Conservation (phyloP, 2,797 vertebrate species). For the Chaenodraco wilsoni region DNA sequence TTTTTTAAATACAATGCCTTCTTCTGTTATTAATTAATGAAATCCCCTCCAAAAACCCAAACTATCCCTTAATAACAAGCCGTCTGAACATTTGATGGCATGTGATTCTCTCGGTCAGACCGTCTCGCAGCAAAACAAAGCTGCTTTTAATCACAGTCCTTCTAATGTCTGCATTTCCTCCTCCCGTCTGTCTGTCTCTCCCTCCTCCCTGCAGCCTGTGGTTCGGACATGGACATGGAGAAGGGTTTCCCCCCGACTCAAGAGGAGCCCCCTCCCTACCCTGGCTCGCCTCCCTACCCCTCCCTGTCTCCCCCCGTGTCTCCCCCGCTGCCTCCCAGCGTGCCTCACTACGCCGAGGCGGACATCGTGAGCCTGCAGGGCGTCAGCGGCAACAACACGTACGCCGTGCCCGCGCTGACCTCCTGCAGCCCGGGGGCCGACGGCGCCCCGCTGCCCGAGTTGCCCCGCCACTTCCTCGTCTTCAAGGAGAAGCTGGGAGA, state of each 20-base stretch:
- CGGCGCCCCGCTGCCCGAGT: constrained; percentile 83
- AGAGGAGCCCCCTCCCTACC: constrained; percentile 86
- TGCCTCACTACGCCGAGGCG: constrained; percentile 94
- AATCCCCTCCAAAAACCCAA: constrained; percentile 28
- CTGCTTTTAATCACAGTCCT: constrained; percentile 17
- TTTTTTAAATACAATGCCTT: not conserved
- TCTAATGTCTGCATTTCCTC: constrained; percentile 36
- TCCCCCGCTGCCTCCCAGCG: constrained; percentile 83
- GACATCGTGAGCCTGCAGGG: constrained; percentile 95
- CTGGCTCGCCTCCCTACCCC: constrained; percentile 83
- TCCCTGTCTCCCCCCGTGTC: constrained; percentile 80
- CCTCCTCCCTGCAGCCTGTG: constrained; percentile 80
- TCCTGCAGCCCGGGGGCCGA: constrained; percentile 84
- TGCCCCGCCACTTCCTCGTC: constrained; percentile 88
- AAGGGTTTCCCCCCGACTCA: constrained; percentile 82
- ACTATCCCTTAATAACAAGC: constrained; percentile 42
- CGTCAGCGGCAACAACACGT: constrained; percentile 93
- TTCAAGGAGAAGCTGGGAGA: constrained; percentile 96
- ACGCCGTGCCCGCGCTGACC: constrained; percentile 89
- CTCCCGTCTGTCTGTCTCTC: constrained; percentile 44
- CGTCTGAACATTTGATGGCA: constrained; percentile 4
- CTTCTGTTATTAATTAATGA: not conserved
- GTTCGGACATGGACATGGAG: constrained; percentile 84
- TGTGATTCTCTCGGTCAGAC: constrained; percentile 7
- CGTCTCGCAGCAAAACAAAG: constrained; percentile 4